Conservation (phyloP, 2,113 vertebrate genomes). For the Perca fluviatilis region DNA sequence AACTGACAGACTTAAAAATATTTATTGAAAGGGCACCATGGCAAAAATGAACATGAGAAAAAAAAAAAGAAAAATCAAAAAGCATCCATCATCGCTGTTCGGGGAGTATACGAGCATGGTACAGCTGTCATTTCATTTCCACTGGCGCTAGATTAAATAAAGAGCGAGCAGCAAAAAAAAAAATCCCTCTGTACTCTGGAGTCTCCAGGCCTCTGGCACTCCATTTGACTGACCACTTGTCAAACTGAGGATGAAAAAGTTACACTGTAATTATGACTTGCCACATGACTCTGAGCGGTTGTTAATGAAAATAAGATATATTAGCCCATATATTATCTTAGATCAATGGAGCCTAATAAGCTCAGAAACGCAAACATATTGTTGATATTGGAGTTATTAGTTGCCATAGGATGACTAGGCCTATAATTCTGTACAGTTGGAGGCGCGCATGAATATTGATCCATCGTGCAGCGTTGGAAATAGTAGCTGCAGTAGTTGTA, state of each 20-base stretch:
- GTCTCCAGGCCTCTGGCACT: conserved; percentile 53
- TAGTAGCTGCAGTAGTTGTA: conserved; percentile 78
- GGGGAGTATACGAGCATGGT: conserved; percentile 38
- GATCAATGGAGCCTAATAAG: conserved; percentile 38
- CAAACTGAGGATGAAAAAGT: conserved; percentile 63
- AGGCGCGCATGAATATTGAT: conserved; percentile 65
- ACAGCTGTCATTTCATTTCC: conserved; percentile 74
- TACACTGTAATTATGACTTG: conserved; percentile 49
- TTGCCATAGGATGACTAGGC: not conserved
- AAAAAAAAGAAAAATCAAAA: conserved; percentile 73
- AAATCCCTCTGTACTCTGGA: conserved; percentile 38
- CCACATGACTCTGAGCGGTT: conserved; percentile 56
- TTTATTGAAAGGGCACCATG: conserved; percentile 84
- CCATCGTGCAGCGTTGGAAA: conserved; percentile 70
- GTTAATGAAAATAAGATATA: conserved; percentile 70
- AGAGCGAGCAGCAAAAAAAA: conserved; percentile 54
- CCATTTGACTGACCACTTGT: conserved; percentile 77
- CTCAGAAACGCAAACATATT: conserved; percentile 31
- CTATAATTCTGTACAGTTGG: conserved; percentile 19
- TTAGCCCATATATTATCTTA: conserved; percentile 41
- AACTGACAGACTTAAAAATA: conserved; percentile 87
- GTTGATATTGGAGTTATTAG: conserved; percentile 38
- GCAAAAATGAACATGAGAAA: conserved; percentile 76
- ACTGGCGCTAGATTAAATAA: conserved; percentile 74
- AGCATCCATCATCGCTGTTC: conserved; percentile 73